phyloP scores from a whole-genome alignment of 2,888 invertebrate species.

The Drosophila eohydei region DNA sequence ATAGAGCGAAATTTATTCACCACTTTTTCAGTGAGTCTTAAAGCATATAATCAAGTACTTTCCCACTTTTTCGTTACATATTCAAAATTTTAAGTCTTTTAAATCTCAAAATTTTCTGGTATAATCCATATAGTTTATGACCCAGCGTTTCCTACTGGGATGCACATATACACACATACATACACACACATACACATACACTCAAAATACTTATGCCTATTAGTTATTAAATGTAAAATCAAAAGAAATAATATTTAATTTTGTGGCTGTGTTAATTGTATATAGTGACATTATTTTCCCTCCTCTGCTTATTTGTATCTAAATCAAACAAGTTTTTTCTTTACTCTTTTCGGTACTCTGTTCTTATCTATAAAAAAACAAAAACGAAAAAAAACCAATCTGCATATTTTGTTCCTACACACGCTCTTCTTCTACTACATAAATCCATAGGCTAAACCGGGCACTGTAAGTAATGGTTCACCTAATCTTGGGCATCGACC shows the following conservation, averaged over 20 bases:
- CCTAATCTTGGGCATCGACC: constrained; percentile 53
- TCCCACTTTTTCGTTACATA: not conserved
- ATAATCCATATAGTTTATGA: not conserved
- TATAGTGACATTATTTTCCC: constrained; percentile 41
- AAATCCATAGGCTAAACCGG: constrained; percentile 86
- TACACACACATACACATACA: constrained; percentile 3
- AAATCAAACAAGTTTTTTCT: constrained; percentile 72
- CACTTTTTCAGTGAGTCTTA: not conserved
- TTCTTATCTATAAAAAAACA: constrained; percentile 54
- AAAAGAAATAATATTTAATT: constrained; percentile 12
- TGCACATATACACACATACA: constrained; percentile 19
- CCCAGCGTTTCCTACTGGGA: constrained; percentile 41
- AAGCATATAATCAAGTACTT: not conserved
- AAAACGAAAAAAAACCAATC: constrained; percentile 47
- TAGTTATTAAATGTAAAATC: constrained; percentile 14
- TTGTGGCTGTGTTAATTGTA: constrained; percentile 55
- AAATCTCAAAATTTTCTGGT: not conserved
- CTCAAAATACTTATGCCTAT: constrained; percentile 12
- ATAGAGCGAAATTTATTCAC: not conserved
- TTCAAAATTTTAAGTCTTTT: not conserved
- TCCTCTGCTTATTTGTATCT: constrained; percentile 58
- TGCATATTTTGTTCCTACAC: constrained; percentile 72
- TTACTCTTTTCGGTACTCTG: constrained; percentile 75
- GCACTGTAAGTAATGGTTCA: constrained; percentile 87
- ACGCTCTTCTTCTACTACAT: constrained; percentile 52